phyloP scores from a whole-genome alignment of 2,888 invertebrate genomes.

The Drosophila austrosaltans region DNA sequence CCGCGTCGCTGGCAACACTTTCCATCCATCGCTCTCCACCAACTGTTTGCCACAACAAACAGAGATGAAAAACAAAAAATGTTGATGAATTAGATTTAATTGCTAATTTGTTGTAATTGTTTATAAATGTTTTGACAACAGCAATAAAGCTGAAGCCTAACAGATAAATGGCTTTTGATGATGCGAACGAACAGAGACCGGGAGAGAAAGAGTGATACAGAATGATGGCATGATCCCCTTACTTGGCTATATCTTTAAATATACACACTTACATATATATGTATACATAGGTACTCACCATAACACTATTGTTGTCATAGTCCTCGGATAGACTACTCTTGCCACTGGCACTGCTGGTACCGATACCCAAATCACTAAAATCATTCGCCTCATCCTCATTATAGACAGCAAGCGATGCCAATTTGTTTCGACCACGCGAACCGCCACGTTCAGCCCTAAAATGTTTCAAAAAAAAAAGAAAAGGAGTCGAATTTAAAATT shows the following conservation, averaged over 20 bases:
- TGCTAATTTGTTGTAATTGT: slow-evolving; percentile 62
- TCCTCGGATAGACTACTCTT: slow-evolving; percentile 88
- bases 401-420: slow-evolving; percentile 88
- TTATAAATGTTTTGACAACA: slow-evolving; percentile 56
- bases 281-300: slow-evolving; percentile 84
- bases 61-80: slow-evolving; percentile 25
- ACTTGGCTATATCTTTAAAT: too few species aligned
- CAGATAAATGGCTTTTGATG: slow-evolving; percentile 24
- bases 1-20: slow-evolving; percentile 63
- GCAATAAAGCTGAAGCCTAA: slow-evolving; percentile 19
- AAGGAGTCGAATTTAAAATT: slow-evolving; percentile 5
- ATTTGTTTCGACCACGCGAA: slow-evolving; percentile 85
- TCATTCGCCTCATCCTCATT: slow-evolving; percentile 93
- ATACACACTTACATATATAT: not conserved
- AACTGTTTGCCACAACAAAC: slow-evolving; percentile 40
- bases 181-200: slow-evolving; percentile 20
- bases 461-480: not conserved
- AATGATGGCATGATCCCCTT: slow-evolving; percentile 32
- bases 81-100: slow-evolving; percentile 57
- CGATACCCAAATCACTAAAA: slow-evolving; percentile 92
- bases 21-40: slow-evolving; percentile 28
- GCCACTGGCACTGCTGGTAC: slow-evolving; percentile 86
- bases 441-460: slow-evolving; percentile 83
- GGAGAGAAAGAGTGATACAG: slow-evolving; percentile 30
- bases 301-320: slow-evolving; percentile 87